Conservation (phyloP, 1,140 invertebrate species). For the Halesus radiatus region DNA sequence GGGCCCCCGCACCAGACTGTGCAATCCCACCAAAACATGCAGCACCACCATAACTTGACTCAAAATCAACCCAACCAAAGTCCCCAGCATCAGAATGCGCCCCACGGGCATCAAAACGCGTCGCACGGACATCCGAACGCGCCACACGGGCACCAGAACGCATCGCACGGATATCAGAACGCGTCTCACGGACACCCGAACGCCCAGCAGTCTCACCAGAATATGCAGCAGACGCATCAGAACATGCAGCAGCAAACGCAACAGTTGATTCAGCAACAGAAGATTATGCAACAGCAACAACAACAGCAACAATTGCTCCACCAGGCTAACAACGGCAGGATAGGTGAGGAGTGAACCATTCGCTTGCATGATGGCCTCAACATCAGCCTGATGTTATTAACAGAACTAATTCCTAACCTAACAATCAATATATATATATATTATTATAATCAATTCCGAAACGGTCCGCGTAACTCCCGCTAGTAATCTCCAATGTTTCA, state of each 20-base stretch:
- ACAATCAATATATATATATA: no score
- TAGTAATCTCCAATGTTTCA: no score
- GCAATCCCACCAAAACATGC: constrained; percentile 43
- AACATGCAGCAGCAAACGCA: constrained; percentile 36
- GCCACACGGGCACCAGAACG: constrained; percentile 17
- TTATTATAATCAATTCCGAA: no score
- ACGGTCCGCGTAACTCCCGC: no score
- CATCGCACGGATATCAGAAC: background rate
- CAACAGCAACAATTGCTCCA: constrained; percentile 41
- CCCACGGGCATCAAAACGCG: constrained; percentile 12
- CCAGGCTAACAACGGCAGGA: constrained; percentile 53
- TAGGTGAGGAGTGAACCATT: constrained; percentile 43
- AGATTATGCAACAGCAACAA: constrained; percentile 23
- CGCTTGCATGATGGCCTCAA: background rate
- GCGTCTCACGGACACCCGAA: constrained; percentile 2
- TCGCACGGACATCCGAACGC: background rate
- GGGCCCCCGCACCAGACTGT: constrained; percentile 49
- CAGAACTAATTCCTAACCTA: no score
- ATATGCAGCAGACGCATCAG: constrained; percentile 25
- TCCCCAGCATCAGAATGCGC: background rate
- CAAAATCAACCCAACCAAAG: constrained; percentile 67
- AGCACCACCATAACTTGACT: constrained; percentile 29
- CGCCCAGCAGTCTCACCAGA: background rate
- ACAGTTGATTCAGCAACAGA: background rate
- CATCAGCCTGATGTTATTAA: no score